Base-by-base conservation (phyloP, 2,797 vertebrate genomes). In the Lepidocolaptes lacrymiger region DNA sequence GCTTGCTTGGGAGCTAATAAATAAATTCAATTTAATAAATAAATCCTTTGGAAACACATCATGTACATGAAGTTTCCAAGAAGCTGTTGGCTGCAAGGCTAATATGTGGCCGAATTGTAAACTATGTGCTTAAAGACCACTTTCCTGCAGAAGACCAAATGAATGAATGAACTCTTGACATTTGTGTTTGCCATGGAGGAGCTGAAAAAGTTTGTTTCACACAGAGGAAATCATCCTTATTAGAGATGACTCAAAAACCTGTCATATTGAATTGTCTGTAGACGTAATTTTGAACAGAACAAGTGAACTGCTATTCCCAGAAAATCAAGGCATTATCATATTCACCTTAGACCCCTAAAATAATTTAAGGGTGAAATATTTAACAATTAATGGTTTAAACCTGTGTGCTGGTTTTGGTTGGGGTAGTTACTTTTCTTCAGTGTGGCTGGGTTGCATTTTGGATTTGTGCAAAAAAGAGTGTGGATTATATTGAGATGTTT, bases 211-310 rank as follows among this genome's bases (percentile, higher is more conserved):
- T 43, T 73, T 86, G 19, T 52, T 80, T 77, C 0, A 0, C 43
- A 32, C 49, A 44, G 71, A 63, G 46, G 26, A 80, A 74, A 58
- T 4, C 8, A 32, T 63, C 48, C 36, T 73, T 39, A 58, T 19
- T 7, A 36, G 32, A 74, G 27, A 14, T 1, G 2, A 36, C 32
- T 91, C 64, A 78, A 86, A 79, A 71, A 71, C n/a, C 32, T 7
- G 3, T 52, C 9, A 4, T 39, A 58, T 20, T 0, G 0, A 67
- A 78, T 71, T 0, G 0, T 30, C 21, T 20, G 24, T 58, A 28
- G 67, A 80, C 74, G 24, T 62, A 43, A 75, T 62, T 61, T 85
- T 7, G 2, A 74, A 37, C 6, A 46, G 21, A 67, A 41, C 27
- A 61, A 64, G 34, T 48, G 10, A 79, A 52, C 48, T 71, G 48